Percentiles rank a stretch among this genome's conserved stretches.
These are phyloP conservation scores for Vulpes vulpes DNA, from an alignment of 2,113 vertebrate genomes.

Conservation along the genomic window DNA sequence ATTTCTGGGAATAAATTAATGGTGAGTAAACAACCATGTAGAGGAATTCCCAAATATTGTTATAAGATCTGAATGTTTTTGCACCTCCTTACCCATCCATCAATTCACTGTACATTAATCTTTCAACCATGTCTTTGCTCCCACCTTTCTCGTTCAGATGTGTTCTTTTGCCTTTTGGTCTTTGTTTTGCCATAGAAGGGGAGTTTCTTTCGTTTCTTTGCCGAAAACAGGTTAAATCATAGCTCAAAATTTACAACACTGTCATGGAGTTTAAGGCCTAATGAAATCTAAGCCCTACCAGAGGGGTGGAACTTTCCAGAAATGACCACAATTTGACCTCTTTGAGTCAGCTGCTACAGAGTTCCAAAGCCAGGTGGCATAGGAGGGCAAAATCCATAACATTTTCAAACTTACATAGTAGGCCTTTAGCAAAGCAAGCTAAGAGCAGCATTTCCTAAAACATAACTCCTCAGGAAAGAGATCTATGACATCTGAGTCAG, in stretches of 20 bases:
- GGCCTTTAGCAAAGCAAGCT: not conserved
- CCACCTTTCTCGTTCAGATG: not conserved
- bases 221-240: not conserved
- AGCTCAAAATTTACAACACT: conserved; percentile 32
- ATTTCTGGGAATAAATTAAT: conserved; percentile 56
- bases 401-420: not conserved
- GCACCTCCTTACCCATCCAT: not conserved
- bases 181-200: not conserved
- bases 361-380: not conserved
- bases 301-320: not conserved
- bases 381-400: not conserved
- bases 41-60: conserved; percentile 44
- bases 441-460: not conserved
- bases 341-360: not conserved
- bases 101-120: not conserved
- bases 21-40: not conserved
- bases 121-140: not conserved
- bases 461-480: not conserved
- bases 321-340: not conserved
- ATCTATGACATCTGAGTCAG: not conserved
- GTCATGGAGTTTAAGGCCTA: not conserved
- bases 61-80: not conserved
- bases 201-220: not conserved
- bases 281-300: not conserved
- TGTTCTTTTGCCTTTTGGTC: conserved; percentile 15